Base-by-base conservation (phyloP, 2,797 vertebrate genomes). In the Chromis chromis region DNA sequence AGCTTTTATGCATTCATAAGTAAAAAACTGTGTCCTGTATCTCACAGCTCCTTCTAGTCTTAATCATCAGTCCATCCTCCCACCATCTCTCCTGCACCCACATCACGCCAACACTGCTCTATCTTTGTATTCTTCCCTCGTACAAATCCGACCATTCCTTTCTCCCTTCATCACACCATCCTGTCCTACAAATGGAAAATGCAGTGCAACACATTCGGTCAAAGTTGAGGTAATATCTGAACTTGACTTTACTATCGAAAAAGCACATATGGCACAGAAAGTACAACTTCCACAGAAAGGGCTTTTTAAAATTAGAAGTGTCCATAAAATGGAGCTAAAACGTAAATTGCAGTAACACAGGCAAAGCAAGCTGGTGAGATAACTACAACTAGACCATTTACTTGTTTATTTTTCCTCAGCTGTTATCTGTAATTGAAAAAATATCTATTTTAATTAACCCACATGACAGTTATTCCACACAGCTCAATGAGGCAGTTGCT, bases 51-150 rank as follows among this genome's bases (percentile, higher is more conserved):
- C 40, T 48, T n/a, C 19, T n/a, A 21, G 7, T 17, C 44, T 48
- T 21, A 21, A 57, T 59, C 71, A 74, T 71, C 58, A 69, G 33
- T 65, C 58, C 56, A 48, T 69, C 59, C 68, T 69, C 64, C 68
- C 54, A 70, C 74, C 25, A 65, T 76, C 46, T 27, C 54, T 64
- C 39, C 65, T 74, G 36, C 28, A 52, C 44, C 46, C 54, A 42
- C 69, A 17, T 65, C 54, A 65, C 9, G 9, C 58, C 48, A 71
- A 53, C 55, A 42, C 50, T 6, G 52, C 52, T 67, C 62, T 52
- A 22, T 17, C 54, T 60, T 25, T 36, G 25, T 42, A 69, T 42
- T 28, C 36, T 42, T 53, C 27, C 39, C 48, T 40, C 21, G 31
- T 28, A 24, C 46, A 50, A 21, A 8, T 50, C 12, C 3, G 17